phyloP scores from a whole-genome alignment of 2,113 vertebrate genomes.

The Clupea harengus region DNA sequence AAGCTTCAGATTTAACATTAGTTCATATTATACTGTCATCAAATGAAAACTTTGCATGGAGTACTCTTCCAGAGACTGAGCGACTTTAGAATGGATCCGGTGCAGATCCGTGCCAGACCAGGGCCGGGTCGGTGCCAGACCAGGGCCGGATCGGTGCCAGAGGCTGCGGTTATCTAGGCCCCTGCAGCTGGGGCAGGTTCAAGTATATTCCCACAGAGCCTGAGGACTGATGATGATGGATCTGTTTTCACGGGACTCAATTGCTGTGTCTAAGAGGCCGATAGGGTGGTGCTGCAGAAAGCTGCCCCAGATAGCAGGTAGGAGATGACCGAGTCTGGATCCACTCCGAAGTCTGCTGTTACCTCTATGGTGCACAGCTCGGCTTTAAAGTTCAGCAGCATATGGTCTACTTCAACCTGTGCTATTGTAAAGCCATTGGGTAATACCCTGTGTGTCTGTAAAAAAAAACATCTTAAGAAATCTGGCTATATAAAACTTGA shows the following conservation, averaged over 20 bases:
- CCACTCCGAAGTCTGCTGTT: neutral
- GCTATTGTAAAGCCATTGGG: neutral
- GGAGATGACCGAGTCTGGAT: neutral
- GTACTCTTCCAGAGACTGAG: too few relatives aligned
- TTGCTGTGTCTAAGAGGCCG: neutral
- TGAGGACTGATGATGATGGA: neutral
- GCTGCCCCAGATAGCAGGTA: neutral
- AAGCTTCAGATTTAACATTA: too few relatives aligned
- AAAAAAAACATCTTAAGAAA: neutral
- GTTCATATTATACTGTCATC: too few relatives aligned
- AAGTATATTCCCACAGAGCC: neutral
- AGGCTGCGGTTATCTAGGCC: neutral
- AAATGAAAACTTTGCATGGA: too few relatives aligned
- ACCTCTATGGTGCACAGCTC: neutral
- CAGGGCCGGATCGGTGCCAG: neutral
- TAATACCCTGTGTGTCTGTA: neutral
- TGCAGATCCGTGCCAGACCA: neutral
- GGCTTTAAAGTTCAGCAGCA: neutral
- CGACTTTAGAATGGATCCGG: neutral
- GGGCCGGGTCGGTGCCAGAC: neutral
- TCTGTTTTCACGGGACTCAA: neutral
- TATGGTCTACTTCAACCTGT: neutral
- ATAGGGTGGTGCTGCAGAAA: neutral
- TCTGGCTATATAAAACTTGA: neutral
- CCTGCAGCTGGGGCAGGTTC: neutral